A percentile compares a stretch with the other conserved stretches of the same genome.
Evolutionary conservation across 2,888 invertebrate genomes (phyloP).

Genomic region (Cynaeus angustus): DNA sequence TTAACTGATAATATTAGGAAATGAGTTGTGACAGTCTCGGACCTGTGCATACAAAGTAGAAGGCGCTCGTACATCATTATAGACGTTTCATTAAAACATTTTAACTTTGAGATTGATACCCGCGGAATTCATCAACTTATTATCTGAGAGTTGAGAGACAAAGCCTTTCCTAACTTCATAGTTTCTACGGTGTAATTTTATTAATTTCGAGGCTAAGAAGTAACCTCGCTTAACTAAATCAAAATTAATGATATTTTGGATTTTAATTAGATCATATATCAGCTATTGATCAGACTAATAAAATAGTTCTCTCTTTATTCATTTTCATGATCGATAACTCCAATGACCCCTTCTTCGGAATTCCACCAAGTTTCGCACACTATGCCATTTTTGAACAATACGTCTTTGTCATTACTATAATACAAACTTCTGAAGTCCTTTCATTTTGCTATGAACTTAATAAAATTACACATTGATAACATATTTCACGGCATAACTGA

Average conservation of each 20-base stretch:
- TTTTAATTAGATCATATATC: slow-evolving; percentile 51
- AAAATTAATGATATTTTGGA: slow-evolving; percentile 50
- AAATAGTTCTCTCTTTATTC: slow-evolving; percentile 49
- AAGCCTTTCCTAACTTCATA: slow-evolving; percentile 45
- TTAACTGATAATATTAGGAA: slow-evolving; percentile 48
- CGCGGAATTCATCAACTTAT: slow-evolving; percentile 46
- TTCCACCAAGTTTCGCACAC: slow-evolving; percentile 40
- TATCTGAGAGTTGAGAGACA: slow-evolving; percentile 44
- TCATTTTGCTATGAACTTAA: slow-evolving; percentile 18
- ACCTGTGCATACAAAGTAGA: slow-evolving; percentile 45
- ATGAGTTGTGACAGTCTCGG: slow-evolving; percentile 50
- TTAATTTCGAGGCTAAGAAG: slow-evolving; percentile 42
- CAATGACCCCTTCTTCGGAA: slow-evolving; percentile 44
- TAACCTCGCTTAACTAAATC: slow-evolving; percentile 44
- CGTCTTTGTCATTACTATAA: slow-evolving; percentile 37
- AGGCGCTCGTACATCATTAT: slow-evolving; percentile 48
- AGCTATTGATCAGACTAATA: slow-evolving; percentile 42
- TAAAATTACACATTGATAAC: slow-evolving; percentile 42
- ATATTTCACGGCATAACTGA: slow-evolving; percentile 34
- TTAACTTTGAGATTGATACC: slow-evolving; percentile 46
- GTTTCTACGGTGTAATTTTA: slow-evolving; percentile 46
- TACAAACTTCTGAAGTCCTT: slow-evolving; percentile 38
- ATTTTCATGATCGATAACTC: slow-evolving; percentile 42
- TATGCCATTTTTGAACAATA: slow-evolving; percentile 47
- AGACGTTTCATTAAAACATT: slow-evolving; percentile 50